Base-by-base conservation (phyloP, 30 jellyfish, hydroid and myxozoan species). In the Turritopsis dohrnii region DNA sequence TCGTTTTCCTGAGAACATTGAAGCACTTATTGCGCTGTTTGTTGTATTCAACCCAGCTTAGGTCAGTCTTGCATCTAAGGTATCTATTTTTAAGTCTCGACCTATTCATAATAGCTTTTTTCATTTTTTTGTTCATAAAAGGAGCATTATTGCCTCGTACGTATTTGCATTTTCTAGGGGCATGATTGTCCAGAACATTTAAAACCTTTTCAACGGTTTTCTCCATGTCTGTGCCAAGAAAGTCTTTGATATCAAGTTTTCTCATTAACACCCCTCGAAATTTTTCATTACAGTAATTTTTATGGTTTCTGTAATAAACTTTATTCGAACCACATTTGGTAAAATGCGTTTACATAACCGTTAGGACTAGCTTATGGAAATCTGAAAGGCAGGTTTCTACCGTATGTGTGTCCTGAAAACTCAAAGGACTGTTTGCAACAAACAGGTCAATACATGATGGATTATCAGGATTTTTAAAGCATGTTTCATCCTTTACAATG, bases 311-410 rank as follows among this genome's bases (percentile, higher is more conserved):
- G 30, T 84, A 74, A 17, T 28, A 17, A 5, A 27, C 53, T 13
- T 71, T 72, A 28, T 24, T 82, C 16, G 90, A 83, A 21, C 83
- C 53, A 9, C 81, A 21, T 69, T 87, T 87, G n/a, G 21, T 66
- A 73, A 88, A 82, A n/a, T 81, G 79, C 29, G 84, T 26, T 54
- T 87, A 79, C 16, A 80, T 29, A 28, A 31, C 25, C 16, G 83
- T 80, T 1, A 71, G 1, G 0, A 80, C 71, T 88, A 75, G 74
- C 13, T n/a, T 60, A 66, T 81, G 88, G 76, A 82, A 83, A 54
- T 88, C 96, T 22, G 79, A 82, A 21, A 81, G 27, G 0, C 91
- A 88, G 17, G 90, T 88, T 75, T 88, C 96, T 1, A 79, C 65
- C n/a, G n/a, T n/a, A n/a, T n/a, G n/a, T n/a, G n/a, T n/a, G n/a